A percentile compares a stretch with the other conserved stretches of the same genome.
These are phyloP conservation scores for Meghimatium bilineatum DNA, from an alignment of 2,888 invertebrate genomes.

Conservation along the genomic window DNA sequence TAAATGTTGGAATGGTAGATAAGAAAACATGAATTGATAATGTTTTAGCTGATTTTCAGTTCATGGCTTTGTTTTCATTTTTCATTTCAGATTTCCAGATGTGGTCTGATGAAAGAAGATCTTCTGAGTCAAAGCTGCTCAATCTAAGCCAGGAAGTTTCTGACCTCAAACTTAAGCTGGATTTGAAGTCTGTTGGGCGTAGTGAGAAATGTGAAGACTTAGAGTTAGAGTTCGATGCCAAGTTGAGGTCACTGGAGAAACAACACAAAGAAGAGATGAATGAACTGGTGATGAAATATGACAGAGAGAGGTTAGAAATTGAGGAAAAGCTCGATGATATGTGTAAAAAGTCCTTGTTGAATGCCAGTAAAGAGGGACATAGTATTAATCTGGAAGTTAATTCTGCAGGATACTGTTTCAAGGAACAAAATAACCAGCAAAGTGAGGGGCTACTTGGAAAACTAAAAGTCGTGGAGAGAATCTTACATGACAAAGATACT, in stretches of 20 bases:
- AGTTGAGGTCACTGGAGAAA: slow-evolving; percentile 16
- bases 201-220: neutral
- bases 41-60: neutral
- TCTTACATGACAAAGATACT: neutral
- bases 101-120: slow-evolving; percentile 14
- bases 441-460: neutral
- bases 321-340: slow-evolving; percentile 9
- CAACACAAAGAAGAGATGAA: slow-evolving; percentile 20
- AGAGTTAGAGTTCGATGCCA: slow-evolving; percentile 48
- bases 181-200: neutral
- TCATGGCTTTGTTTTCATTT: neutral
- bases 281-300: neutral
- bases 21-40: neutral
- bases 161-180: neutral
- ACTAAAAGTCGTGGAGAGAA: neutral
- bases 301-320: slow-evolving; percentile 4
- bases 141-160: neutral
- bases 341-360: neutral
- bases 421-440: neutral
- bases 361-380: neutral
- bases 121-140: slow-evolving; percentile 16
- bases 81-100: slow-evolving; percentile 8
- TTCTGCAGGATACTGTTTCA: neutral
- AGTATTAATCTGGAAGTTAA: neutral
- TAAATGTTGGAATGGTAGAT: neutral